A percentile compares a stretch with the other conserved stretches of the same genome.
Conservation (phyloP, 2,113 vertebrate genomes). For the Indicator maculatus region DNA sequence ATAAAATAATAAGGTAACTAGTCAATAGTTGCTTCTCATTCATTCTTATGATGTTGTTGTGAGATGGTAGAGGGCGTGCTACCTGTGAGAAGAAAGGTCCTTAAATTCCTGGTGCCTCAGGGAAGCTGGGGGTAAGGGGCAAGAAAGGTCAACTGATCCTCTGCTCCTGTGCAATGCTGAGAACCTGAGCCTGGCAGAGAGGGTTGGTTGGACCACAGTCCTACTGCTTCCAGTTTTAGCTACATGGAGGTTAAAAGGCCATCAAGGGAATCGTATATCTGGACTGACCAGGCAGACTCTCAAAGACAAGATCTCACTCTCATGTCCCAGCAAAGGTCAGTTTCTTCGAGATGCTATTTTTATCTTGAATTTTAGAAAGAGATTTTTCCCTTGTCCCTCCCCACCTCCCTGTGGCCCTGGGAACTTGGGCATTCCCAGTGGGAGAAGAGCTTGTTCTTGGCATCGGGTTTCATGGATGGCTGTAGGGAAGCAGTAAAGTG, state of each 20-base stretch:
- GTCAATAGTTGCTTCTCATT: neutral
- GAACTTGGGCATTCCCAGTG: neutral
- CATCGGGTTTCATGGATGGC: constrained; percentile 16
- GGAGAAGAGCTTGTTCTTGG: constrained; percentile 19
- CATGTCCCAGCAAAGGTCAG: neutral
- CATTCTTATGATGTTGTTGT: neutral
- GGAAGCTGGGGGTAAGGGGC: neutral
- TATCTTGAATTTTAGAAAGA: neutral
- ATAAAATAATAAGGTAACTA: neutral
- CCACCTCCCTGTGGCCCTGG: neutral
- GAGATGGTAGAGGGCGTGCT: neutral
- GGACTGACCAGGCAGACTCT: neutral
- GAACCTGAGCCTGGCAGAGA: neutral
- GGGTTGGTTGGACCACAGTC: neutral
- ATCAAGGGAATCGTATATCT: neutral
- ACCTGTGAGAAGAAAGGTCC: neutral
- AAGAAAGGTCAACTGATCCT: neutral
- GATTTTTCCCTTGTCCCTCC: neutral
- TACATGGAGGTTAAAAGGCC: neutral
- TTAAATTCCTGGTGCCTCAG: neutral
- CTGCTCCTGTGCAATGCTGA: neutral
- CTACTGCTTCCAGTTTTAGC: neutral
- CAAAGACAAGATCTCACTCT: neutral
- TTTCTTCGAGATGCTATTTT: constrained; percentile 40
- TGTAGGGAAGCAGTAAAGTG: neutral